Percentiles rank a stretch among this genome's conserved stretches.
Evolutionary conservation across 1,140 invertebrate species (phyloP).

Genomic region (Micrasema minimum): DNA sequence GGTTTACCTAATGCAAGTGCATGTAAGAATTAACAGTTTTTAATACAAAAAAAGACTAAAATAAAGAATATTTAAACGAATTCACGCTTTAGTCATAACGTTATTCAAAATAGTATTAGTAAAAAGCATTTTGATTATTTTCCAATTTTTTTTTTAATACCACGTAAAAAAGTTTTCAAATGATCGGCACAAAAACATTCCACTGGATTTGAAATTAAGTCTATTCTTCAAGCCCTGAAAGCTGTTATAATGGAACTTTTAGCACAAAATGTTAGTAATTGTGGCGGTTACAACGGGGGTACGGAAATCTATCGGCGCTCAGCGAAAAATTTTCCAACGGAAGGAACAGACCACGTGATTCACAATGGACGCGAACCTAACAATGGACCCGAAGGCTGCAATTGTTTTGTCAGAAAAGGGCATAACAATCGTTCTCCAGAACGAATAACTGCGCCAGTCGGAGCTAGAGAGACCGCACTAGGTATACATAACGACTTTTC

Average conservation of each 20-base stretch:
- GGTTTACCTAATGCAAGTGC: no score
- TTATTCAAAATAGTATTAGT: no score
- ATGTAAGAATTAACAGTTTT: no score
- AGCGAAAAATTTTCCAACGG: constrained; percentile 36
- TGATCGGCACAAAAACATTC: neutral
- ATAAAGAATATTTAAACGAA: no score
- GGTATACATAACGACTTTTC: no score
- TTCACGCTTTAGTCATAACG: no score
- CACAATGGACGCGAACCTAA: constrained; percentile 44
- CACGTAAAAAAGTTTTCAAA: no score
- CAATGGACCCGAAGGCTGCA: constrained; percentile 47
- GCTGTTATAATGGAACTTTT: neutral
- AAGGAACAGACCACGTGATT: constrained; percentile 30
- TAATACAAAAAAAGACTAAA: no score
- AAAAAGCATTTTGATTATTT: no score
- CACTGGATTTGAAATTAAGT: neutral
- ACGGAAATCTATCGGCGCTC: constrained; percentile 20
- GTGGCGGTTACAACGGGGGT: neutral
- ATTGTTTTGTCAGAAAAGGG: constrained; percentile 43
- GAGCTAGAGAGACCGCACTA: neutral
- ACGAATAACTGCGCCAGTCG: constrained; percentile 25
- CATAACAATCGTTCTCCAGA: constrained; percentile 40
- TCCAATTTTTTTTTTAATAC: no score
- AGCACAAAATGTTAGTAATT: neutral
- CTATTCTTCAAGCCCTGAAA: neutral